A percentile compares a stretch with the other conserved stretches of the same genome.
phyloP scores from a whole-genome alignment of 2,113 vertebrate genomes.

The Solea senegalensis region DNA sequence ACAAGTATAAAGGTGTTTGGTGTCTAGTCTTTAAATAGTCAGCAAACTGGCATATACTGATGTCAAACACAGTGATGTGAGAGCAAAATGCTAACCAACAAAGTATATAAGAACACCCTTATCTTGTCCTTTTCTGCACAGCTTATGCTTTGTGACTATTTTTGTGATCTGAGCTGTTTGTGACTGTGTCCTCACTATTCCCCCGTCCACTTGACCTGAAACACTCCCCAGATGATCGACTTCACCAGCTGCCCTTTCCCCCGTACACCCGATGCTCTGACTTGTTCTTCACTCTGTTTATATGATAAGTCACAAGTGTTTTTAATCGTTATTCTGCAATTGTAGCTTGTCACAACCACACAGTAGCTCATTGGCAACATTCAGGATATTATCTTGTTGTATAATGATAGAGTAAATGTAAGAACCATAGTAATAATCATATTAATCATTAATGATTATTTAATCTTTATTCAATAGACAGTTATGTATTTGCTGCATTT shows the following conservation, averaged over 20 bases:
- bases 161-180: slow-evolving; percentile 22
- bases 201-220: slow-evolving; percentile 17
- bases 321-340: not conserved
- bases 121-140: not conserved
- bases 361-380: not conserved
- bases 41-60: too few relatives aligned
- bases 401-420: not conserved
- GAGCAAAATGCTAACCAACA: too few relatives aligned
- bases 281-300: slow-evolving; percentile 1
- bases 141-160: slow-evolving; percentile 10
- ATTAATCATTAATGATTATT: not conserved
- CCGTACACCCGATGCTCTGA: slow-evolving; percentile 3
- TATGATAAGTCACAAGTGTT: slow-evolving; percentile 5
- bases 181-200: slow-evolving; percentile 21
- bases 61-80: too few relatives aligned
- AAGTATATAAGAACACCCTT: too few relatives aligned
- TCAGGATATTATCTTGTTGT: not conserved
- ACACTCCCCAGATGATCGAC: not conserved
- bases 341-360: not conserved
- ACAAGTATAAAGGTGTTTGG: too few relatives aligned
- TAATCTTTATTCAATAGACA: not conserved
- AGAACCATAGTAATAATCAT: too few relatives aligned
- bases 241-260: slow-evolving; percentile 8
- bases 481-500: too few relatives aligned
- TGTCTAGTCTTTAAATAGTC: too few relatives aligned